Evolutionary conservation across 2,888 invertebrate genomes (phyloP), one percentile per base, ranked within the genome.

Genomic region (Diabrotica balteata): DNA sequence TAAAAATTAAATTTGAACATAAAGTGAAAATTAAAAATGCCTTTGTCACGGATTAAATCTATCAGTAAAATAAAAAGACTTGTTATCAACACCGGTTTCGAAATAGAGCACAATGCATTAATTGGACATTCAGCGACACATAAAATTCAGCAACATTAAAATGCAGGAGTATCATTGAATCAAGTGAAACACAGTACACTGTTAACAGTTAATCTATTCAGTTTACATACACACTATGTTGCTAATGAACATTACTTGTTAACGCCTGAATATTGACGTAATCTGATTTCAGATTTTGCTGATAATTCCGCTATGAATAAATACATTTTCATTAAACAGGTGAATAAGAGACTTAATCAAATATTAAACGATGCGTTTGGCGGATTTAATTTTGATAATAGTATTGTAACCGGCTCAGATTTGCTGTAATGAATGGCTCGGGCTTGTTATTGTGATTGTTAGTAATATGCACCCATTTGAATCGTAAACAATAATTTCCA

Each of bases 201-300:
- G 51, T 64, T 44, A 55, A 17, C 63, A 46, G 66, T 59, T 66
- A 69, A 69, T 69, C 69, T 59, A 66, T 63, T 69, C 66, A 63
- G 69, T 69, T 69, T 69, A 63, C 66, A 66, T 55, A 59, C 55
- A 65, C 61, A 66, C 58, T 62, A 62, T 54, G 66, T 54, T 59
- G 69, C 66, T 69, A 69, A 69, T 69, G 69, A 69, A 66, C 66
- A 59, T 66, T 63, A 69, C 69, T 69, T 69, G 69, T 69, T 63
- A 62, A 66, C 63, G 66, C 63, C 47, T 54, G 49, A 63, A 58
- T 69, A 66, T 66, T 66, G 63, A 59, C 63, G 66, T 69, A 64
- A 69, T 63, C 53, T 59, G 66, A 69, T 69, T 69, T 66, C 59
- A 49, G 62, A 63, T 57, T 57, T 43, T 52, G 59, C 62, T 63